These are phyloP conservation scores for Setophaga kirtlandii DNA, from an alignment of 2,113 vertebrate species.

Conservation along the genomic window DNA sequence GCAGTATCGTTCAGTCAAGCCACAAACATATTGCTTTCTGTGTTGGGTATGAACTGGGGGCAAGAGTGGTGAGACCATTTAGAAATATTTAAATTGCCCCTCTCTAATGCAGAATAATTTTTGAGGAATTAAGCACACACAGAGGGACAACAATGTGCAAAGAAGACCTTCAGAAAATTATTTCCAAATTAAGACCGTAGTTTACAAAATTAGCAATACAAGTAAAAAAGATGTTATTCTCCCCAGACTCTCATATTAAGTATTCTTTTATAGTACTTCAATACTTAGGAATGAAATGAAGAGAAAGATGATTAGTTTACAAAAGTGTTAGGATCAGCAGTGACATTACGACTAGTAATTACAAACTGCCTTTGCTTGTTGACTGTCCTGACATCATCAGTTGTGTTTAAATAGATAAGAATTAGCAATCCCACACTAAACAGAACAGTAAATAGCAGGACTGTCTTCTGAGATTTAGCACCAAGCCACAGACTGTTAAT, in stretches of 20 bases:
- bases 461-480: constrained; percentile 34
- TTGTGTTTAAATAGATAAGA: constrained; percentile 43
- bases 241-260: neutral
- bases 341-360: neutral
- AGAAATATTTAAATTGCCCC: neutral
- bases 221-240: neutral
- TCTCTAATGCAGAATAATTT: neutral
- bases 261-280: neutral
- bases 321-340: neutral
- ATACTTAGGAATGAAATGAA: neutral
- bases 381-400: neutral
- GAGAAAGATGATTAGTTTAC: neutral
- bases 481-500: constrained; percentile 49
- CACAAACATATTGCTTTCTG: neutral
- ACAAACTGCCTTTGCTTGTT: neutral
- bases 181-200: neutral
- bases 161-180: neutral
- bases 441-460: constrained; percentile 22
- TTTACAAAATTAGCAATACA: constrained; percentile 1
- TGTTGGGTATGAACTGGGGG: too few relatives aligned
- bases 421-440: neutral
- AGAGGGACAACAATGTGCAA: neutral
- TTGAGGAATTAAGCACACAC: neutral
- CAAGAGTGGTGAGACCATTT: neutral
- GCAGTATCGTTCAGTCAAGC: neutral